Evolutionary conservation across 2,113 vertebrate genomes (phyloP).

Genomic region (Tenebrosternarchus preto): DNA sequence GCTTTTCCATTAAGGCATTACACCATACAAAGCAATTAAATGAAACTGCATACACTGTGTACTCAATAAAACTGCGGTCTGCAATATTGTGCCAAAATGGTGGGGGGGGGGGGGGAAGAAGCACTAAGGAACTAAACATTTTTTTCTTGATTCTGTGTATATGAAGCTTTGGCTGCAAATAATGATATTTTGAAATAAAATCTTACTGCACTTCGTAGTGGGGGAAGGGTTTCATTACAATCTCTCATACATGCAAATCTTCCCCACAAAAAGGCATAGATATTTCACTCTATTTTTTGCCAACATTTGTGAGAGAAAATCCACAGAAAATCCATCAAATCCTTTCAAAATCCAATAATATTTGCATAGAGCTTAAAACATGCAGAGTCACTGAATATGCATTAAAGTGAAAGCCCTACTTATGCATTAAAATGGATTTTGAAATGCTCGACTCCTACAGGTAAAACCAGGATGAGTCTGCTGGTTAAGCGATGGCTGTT

Average conservation of each 20-base stretch:
- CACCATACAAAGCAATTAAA: conserved; percentile 1
- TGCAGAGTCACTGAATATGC: conserved; percentile 79
- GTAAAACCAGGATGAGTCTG: conserved; percentile 62
- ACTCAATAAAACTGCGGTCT: conserved; percentile 24
- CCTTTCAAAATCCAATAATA: conserved; percentile 82
- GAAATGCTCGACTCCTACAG: conserved; percentile 75
- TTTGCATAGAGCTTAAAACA: conserved; percentile 84
- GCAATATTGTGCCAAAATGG: conserved; percentile 30
- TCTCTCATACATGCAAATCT: conserved; percentile 61
- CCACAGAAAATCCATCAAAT: conserved; percentile 72
- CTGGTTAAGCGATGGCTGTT: conserved; percentile 41
- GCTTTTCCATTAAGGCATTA: background rate
- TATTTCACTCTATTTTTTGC: conserved; percentile 81
- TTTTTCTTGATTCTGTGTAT: conserved; percentile 40
- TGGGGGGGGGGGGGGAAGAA: conserved; percentile 24
- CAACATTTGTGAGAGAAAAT: conserved; percentile 79
- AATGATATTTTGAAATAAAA: conserved; percentile 57
- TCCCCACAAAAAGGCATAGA: conserved; percentile 61
- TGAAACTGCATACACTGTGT: background rate
- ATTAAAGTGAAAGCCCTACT: conserved; percentile 79
- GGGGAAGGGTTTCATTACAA: conserved; percentile 56
- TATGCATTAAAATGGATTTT: conserved; percentile 80
- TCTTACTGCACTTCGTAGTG: conserved; percentile 42
- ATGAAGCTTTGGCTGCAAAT: conserved; percentile 48
- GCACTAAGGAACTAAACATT: conserved; percentile 31